These are phyloP conservation scores for Deroplatys truncata DNA, from an alignment of 2,888 invertebrate genomes.

Conservation along the genomic window DNA sequence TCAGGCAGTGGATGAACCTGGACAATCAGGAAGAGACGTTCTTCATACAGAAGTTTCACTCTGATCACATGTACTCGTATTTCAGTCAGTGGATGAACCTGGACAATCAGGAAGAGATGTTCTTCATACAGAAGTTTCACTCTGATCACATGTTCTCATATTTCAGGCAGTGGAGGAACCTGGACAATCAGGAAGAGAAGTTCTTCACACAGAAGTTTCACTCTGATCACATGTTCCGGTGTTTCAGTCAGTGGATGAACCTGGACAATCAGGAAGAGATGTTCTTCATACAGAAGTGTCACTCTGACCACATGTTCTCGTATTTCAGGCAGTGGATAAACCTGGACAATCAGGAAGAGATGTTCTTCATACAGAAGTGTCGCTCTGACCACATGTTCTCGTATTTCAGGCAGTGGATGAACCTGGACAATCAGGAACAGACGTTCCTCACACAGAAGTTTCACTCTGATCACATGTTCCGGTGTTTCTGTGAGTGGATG, in stretches of 20 bases:
- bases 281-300: conserved; percentile 53
- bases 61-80: not conserved
- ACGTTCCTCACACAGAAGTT: too few relatives aligned
- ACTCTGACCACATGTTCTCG: not conserved
- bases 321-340: conserved; percentile 69
- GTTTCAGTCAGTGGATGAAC: conserved; percentile 68
- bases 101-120: too few relatives aligned
- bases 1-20: conserved; percentile 73
- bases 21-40: too few relatives aligned
- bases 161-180: conserved; percentile 68
- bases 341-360: too few relatives aligned
- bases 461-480: too few relatives aligned
- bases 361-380: too few relatives aligned
- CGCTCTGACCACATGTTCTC: not conserved
- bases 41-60: conserved; percentile 49
- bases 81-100: conserved; percentile 71
- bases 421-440: too few relatives aligned
- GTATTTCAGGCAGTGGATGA: conserved; percentile 59
- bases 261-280: too few relatives aligned
- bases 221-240: too few relatives aligned
- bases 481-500: conserved; percentile 62
- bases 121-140: conserved; percentile 50
- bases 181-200: too few relatives aligned
- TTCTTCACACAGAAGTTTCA: not conserved
- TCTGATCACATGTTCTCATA: not conserved